A percentile compares a stretch with the other conserved stretches of the same genome.
These are phyloP conservation scores for Oscheius sp. DNA, from an alignment of 2,888 invertebrate species.

Conservation along the genomic window DNA sequence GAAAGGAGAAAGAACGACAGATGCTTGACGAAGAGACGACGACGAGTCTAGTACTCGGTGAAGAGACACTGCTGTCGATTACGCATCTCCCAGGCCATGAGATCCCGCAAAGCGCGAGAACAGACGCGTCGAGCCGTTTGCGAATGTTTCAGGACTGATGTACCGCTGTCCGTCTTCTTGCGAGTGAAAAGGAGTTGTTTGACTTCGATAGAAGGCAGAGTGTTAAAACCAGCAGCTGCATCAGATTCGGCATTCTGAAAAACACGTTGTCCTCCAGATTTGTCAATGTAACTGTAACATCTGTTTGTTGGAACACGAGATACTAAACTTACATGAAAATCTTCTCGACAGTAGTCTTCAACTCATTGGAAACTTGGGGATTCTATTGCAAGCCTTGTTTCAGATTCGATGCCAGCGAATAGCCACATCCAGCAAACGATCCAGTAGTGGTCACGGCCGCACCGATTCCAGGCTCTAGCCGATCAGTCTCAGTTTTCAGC, in stretches of 20 bases:
- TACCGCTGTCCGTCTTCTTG: neutral
- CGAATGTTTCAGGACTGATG: neutral
- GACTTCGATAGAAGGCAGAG: constrained; percentile 1
- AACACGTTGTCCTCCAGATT: constrained; percentile 11
- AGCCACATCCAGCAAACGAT: too few relatives aligned
- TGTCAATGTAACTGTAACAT: neutral
- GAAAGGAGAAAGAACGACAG: constrained; percentile 11
- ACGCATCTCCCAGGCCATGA: constrained; percentile 16
- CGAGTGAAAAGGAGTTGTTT: neutral
- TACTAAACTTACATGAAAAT: constrained; percentile 10
- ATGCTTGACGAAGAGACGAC: constrained; percentile 14
- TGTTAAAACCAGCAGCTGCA: neutral
- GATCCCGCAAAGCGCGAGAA: constrained; percentile 7
- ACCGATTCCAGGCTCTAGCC: too few relatives aligned
- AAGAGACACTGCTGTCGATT: constrained; percentile 7
- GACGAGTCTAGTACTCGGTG: constrained; percentile 20
- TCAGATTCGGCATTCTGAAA: constrained; percentile 12
- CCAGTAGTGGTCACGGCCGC: too few relatives aligned
- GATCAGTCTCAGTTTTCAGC: too few relatives aligned
- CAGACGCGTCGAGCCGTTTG: constrained; percentile 8
- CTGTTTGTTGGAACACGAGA: neutral
- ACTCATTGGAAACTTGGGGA: neutral
- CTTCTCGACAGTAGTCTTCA: neutral
- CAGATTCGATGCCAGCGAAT: too few relatives aligned
- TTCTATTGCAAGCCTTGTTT: too few relatives aligned